Percentiles rank a stretch among this genome's conserved stretches.
phyloP scores from a whole-genome alignment of 2,113 vertebrate genomes.

The Lepisosteus osseus region DNA sequence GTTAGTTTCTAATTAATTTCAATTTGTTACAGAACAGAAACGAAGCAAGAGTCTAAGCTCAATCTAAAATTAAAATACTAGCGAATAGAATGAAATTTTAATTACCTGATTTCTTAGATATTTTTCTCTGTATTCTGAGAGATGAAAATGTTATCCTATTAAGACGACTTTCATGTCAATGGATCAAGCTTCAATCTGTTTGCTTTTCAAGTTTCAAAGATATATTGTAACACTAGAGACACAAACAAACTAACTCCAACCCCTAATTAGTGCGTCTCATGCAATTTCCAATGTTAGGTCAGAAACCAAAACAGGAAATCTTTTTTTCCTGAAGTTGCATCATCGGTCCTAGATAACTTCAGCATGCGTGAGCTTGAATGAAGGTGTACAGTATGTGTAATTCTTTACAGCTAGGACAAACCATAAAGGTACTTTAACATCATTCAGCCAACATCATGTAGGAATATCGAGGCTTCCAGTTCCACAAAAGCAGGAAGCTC shows the following conservation, averaged over 20 bases:
- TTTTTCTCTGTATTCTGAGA: background rate
- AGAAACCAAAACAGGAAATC: background rate
- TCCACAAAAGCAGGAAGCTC: too few relatives aligned
- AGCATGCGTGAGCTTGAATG: too few relatives aligned
- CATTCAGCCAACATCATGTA: too few relatives aligned
- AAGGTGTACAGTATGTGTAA: too few relatives aligned
- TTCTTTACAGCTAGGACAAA: too few relatives aligned
- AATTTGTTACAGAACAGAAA: too few relatives aligned
- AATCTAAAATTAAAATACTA: too few relatives aligned
- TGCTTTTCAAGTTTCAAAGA: background rate
- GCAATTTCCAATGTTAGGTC: background rate
- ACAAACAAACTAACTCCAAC: background rate
- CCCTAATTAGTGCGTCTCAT: background rate
- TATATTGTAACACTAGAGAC: background rate
- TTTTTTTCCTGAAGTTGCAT: background rate
- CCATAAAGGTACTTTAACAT: too few relatives aligned
- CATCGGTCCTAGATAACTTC: too few relatives aligned
- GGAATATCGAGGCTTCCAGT: too few relatives aligned
- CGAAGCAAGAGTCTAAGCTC: too few relatives aligned
- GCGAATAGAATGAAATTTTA: background rate
- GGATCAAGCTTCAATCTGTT: background rate
- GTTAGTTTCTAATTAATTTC: too few relatives aligned
- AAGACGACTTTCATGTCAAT: background rate
- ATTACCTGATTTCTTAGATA: background rate
- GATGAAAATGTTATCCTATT: background rate